Conservation (phyloP, 2,888 invertebrate species). For the Artemia sinica region DNA sequence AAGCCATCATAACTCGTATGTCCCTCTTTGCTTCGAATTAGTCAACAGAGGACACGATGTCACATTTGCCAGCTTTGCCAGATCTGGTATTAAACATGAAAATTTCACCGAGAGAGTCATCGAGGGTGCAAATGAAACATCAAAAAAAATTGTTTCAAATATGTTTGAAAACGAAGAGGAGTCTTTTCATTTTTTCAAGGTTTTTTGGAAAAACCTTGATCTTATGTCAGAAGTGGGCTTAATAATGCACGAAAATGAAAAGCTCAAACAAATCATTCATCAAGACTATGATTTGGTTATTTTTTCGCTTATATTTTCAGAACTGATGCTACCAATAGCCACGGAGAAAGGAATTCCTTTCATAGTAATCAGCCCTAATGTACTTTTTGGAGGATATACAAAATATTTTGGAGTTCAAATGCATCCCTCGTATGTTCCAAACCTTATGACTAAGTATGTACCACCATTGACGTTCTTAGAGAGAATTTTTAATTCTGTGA, state of each 20-base stretch:
- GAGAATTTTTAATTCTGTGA: background rate
- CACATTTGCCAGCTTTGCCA: conserved; percentile 25
- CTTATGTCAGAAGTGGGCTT: conserved; percentile 9
- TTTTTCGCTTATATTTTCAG: conserved; percentile 28
- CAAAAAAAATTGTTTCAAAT: conserved; percentile 22
- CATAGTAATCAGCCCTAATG: conserved; percentile 28
- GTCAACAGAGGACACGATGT: conserved; percentile 28
- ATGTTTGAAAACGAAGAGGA: background rate
- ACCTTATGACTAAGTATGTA: background rate
- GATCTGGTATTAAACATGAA: background rate
- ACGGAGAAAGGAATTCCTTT: conserved; percentile 29
- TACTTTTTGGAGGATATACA: conserved; percentile 18
- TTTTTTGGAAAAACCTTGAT: background rate
- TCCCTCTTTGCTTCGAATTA: conserved; percentile 26
- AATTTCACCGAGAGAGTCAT: conserved; percentile 1
- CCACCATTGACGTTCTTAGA: background rate
- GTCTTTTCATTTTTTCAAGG: conserved; percentile 16
- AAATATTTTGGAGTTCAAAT: conserved; percentile 25
- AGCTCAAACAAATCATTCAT: conserved; percentile 22
- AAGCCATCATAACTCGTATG: conserved; percentile 39
- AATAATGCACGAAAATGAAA: conserved; percentile 22
- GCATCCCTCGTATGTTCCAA: conserved; percentile 29
- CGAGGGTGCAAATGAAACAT: background rate
- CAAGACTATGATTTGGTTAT: conserved; percentile 28
- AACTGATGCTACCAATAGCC: conserved; percentile 27